phyloP scores from a whole-genome alignment of 1,140 invertebrate genomes.

The Batillaria attramentaria region DNA sequence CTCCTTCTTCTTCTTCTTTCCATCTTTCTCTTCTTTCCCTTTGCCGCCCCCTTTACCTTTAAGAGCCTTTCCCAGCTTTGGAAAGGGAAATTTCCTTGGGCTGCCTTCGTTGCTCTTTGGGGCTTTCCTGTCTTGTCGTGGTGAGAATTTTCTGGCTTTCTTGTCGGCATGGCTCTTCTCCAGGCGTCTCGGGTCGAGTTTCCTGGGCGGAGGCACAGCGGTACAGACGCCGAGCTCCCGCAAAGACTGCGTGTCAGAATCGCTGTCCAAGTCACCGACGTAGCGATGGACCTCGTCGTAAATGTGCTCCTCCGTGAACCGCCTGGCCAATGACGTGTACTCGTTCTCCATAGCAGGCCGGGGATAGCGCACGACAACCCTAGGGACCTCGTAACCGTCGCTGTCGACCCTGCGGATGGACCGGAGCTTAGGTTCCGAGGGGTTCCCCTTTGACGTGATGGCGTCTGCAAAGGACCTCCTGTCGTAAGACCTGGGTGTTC shows the following conservation, averaged over 20 bases:
- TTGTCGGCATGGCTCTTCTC: no score
- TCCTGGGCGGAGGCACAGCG: not conserved
- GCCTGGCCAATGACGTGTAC: not conserved
- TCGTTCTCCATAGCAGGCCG: not conserved
- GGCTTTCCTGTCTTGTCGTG: no score
- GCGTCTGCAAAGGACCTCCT: not conserved
- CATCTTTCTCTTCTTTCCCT: no score
- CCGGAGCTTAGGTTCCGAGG: not conserved
- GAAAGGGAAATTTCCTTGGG: no score
- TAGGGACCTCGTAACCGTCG: conserved; percentile 25
- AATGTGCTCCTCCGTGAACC: conserved; percentile 4
- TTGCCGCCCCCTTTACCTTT: no score
- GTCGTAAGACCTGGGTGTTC: not conserved
- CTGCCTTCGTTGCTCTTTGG: no score
- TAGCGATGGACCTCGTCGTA: not conserved
- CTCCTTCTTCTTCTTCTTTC: no score
- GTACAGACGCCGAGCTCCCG: conserved; percentile 2
- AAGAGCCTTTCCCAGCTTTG: no score
- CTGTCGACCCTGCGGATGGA: conserved; percentile 26
- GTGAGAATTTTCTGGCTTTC: no score
- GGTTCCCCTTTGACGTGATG: not conserved
- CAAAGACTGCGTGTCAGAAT: not conserved
- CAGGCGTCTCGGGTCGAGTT: no score
- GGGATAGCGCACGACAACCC: not conserved
- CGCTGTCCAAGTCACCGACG: not conserved